phyloP scores from a whole-genome alignment of 53 echinoderm and acorn worm species.

The Arbacia lixula region DNA sequence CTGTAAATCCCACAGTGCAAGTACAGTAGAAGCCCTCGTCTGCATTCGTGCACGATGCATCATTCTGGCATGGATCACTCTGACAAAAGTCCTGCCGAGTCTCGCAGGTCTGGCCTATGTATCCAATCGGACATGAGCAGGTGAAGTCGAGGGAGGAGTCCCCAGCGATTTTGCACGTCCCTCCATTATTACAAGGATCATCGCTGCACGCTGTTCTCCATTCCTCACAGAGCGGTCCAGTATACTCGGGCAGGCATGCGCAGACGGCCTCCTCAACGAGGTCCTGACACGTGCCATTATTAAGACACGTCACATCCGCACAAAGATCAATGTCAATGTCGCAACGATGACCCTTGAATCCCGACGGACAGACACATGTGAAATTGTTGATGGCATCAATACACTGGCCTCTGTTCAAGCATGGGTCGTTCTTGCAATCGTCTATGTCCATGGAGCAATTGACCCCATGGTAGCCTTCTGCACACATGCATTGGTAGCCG shows the following conservation, averaged over 20 bases:
- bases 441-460: slow-evolving; percentile 4
- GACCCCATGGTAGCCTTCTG: not conserved
- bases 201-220: slow-evolving; percentile 14
- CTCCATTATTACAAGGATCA: slow-evolving; percentile 21
- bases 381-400: not conserved
- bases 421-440: slow-evolving; percentile 8
- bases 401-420: not conserved
- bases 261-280: slow-evolving; percentile 14
- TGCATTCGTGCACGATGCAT: not conserved
- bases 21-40: not conserved
- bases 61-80: slow-evolving; percentile 11
- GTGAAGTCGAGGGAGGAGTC: not conserved
- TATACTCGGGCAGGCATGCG: not conserved
- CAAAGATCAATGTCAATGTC: slow-evolving; percentile 15
- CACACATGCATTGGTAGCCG: slow-evolving; percentile 4
- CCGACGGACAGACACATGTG: not conserved
- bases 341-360: not conserved
- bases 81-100: not conserved
- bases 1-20: not conserved
- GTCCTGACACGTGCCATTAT: slow-evolving; percentile 12
- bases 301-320: slow-evolving; percentile 14
- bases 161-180: not conserved
- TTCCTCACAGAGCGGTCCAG: slow-evolving; percentile 15
- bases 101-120: slow-evolving; percentile 13
- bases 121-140: slow-evolving; percentile 16